Evolutionary conservation across 2,797 vertebrate species (phyloP), one percentile per base, ranked within the genome.

Genomic region (Avahi laniger): DNA sequence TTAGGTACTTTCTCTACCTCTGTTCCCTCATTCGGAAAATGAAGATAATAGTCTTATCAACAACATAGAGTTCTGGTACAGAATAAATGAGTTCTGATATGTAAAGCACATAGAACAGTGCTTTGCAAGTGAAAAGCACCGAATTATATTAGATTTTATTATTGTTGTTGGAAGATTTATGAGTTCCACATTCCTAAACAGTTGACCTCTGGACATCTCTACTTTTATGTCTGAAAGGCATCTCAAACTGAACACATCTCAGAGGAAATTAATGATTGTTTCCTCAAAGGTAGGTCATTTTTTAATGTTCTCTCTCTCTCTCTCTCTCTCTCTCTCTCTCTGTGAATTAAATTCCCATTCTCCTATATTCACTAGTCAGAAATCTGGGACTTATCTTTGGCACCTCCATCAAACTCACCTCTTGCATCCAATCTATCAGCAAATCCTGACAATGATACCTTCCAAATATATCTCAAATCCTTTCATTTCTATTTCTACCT

Each of bases 111-210:
- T 13, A 82, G 4, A 52, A 22, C 59, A 73, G 35, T 69, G 43
- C 12, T 72, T 78, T 48, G 48, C 38, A 90, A 96, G 54, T n/a
- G 57, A 95, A 94, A 83, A 26, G 10, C 83, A 83, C 7, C 59
- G 41, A 61, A 83, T 90, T 83, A 63, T 35, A 43, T 72, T 92
- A 70, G 14, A 89, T 84, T 96, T 93, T 86, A 78, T 86, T 86
- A 48, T 78, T 91, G 12, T 85, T 84, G 9, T 92, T 59, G 65
- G 48, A 91, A 89, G 80, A 65, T 93, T 83, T 94, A 92, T 83
- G 65, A 80, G 38, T 4, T 96, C 48, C 20, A 80, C 80, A 94
- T 90, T 90, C 73, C 54, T 80, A 83, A 94, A 88, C 43, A 94
- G 9, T 35, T 94, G 35, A 88, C 48, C 54, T 93, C 54, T 73